These are phyloP conservation scores for Cyprinodon diabolis DNA, from an alignment of 2,797 vertebrate genomes.

Conservation along the genomic window DNA sequence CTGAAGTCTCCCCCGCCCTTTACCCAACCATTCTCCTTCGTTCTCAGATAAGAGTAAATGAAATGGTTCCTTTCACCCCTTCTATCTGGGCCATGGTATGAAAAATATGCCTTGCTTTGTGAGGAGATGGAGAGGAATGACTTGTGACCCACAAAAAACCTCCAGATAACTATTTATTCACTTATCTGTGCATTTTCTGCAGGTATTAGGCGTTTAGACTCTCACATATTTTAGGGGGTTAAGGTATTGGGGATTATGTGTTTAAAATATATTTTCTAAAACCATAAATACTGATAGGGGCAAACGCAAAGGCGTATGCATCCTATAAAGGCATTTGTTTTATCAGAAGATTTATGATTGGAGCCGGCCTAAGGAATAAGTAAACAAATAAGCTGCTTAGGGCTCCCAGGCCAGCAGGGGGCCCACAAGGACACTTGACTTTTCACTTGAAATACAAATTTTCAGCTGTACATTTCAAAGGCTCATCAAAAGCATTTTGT, in stretches of 20 bases:
- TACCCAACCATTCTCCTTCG: slow-evolving; percentile 33
- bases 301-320: slow-evolving; percentile 34
- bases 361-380: slow-evolving; percentile 1
- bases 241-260: slow-evolving; percentile 64
- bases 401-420: not conserved
- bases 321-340: slow-evolving; percentile 64
- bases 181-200: slow-evolving; percentile 80
- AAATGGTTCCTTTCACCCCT: slow-evolving; percentile 78
- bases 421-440: not conserved
- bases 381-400: not conserved
- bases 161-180: slow-evolving; percentile 80
- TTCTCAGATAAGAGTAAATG: slow-evolving; percentile 78
- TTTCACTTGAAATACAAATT: not conserved
- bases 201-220: slow-evolving; percentile 65
- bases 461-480: not conserved
- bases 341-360: slow-evolving; percentile 34
- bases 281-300: slow-evolving; percentile 65
- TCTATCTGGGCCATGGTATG: slow-evolving; percentile 76
- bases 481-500: not conserved
- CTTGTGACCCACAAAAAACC: slow-evolving; percentile 78
- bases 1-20: slow-evolving; percentile 43
- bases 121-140: slow-evolving; percentile 76
- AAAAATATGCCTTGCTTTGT: slow-evolving; percentile 78
- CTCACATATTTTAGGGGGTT: slow-evolving; percentile 60
- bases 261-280: slow-evolving; percentile 67